Conservation (phyloP, 2,888 invertebrate genomes). For the Spilarctia lutea region DNA sequence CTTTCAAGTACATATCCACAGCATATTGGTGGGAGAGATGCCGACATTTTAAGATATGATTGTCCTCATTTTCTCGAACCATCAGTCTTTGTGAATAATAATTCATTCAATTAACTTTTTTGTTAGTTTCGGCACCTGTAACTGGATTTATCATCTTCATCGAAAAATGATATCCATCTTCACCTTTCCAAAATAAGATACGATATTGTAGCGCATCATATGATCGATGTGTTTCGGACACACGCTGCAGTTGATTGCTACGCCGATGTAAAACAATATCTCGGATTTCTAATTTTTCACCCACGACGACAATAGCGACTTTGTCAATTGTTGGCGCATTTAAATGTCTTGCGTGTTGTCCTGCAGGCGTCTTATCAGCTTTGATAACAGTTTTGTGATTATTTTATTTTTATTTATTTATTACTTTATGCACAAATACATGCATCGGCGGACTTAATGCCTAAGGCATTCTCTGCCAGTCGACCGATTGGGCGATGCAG, state of each 20-base stretch:
- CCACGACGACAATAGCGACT: constrained; percentile 51
- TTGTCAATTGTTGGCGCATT: constrained; percentile 55
- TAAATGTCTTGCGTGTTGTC: constrained; percentile 30
- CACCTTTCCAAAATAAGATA: constrained; percentile 48
- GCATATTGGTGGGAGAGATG: constrained; percentile 21
- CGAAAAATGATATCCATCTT: constrained; percentile 45
- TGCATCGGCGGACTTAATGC: too few relatives aligned
- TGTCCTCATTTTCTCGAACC: too few relatives aligned
- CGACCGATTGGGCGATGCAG: too few relatives aligned
- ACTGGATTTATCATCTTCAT: constrained; percentile 42
- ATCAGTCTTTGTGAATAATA: too few relatives aligned
- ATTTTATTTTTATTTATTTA: too few relatives aligned
- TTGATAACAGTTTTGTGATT: too few relatives aligned
- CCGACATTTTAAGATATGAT: neutral
- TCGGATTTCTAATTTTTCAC: constrained; percentile 44
- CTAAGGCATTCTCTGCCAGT: too few relatives aligned
- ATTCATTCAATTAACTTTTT: too few relatives aligned
- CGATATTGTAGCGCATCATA: constrained; percentile 63
- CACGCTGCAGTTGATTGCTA: constrained; percentile 49
- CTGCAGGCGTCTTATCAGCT: too few relatives aligned
- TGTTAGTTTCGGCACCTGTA: constrained; percentile 23
- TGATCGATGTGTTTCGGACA: constrained; percentile 55
- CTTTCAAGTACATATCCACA: neutral
- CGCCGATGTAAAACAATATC: constrained; percentile 60
- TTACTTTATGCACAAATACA: too few relatives aligned